phyloP scores from a whole-genome alignment of 2,797 vertebrate species.

The Onychomys leucogaster region DNA sequence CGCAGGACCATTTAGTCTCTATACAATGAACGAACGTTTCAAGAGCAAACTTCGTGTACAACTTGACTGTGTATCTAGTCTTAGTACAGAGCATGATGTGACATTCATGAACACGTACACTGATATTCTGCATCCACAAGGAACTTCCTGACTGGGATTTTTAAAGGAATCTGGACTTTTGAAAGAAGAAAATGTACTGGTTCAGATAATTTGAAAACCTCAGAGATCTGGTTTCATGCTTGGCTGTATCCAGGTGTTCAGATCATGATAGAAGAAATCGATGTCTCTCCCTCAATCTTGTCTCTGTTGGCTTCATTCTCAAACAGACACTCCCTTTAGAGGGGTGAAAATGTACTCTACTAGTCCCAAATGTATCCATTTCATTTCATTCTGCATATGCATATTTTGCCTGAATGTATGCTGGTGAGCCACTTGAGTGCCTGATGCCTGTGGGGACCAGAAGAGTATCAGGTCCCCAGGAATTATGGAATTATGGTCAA shows the following conservation, averaged over 20 bases:
- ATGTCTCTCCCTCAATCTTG: not conserved
- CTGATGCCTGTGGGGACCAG: not conserved
- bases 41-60: not conserved
- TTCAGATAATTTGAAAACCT: not conserved
- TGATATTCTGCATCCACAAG: not conserved
- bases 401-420: not conserved
- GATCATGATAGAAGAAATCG: not conserved
- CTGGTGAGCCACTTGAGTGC: not conserved
- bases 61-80: not conserved
- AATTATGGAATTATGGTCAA: not conserved
- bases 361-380: not conserved
- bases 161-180: constrained; percentile 5
- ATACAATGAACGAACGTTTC: not conserved
- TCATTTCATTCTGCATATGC: not conserved
- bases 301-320: not conserved
- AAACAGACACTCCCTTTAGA: not conserved
- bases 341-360: not conserved
- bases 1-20: not conserved
- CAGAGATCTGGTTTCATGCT: not conserved
- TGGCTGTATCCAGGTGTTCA: not conserved
- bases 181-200: not conserved
- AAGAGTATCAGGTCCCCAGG: not conserved
- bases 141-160: not conserved
- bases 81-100: not conserved
- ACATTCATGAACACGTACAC: not conserved